phyloP scores from a whole-genome alignment of 2,113 vertebrate genomes.

The Rhizomys pruinosus region DNA sequence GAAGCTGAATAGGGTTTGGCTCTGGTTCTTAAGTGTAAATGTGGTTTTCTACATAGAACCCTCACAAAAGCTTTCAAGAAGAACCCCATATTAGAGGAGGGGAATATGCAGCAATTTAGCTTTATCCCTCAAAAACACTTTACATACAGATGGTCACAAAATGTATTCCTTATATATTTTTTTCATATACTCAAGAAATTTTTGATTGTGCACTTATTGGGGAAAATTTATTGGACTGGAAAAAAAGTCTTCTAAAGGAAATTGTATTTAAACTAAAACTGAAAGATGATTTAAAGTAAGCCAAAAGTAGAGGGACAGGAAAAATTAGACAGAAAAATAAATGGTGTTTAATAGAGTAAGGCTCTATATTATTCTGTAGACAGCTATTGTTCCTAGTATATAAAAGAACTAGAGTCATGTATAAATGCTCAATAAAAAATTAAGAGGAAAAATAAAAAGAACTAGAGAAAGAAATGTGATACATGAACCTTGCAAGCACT shows the following conservation, averaged over 20 bases:
- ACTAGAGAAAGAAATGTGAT: neutral
- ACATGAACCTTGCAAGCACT: constrained; percentile 63
- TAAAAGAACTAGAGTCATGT: neutral
- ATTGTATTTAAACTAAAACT: neutral
- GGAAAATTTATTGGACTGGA: neutral
- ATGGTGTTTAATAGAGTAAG: neutral
- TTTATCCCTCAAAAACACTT: no score
- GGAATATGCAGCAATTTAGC: neutral
- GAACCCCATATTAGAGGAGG: neutral
- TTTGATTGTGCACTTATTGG: neutral
- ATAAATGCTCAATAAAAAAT: no score
- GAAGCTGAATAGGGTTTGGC: neutral
- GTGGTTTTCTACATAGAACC: neutral
- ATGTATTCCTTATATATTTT: neutral
- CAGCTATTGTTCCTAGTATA: neutral
- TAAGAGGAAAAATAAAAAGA: no score
- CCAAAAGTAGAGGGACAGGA: neutral
- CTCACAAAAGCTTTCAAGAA: neutral
- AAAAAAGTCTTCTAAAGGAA: neutral
- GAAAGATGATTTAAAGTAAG: neutral
- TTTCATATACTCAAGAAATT: neutral
- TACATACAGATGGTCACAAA: neutral
- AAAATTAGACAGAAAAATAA: neutral
- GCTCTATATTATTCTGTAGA: neutral
- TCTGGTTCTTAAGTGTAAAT: neutral